A percentile compares a stretch with the other conserved stretches of the same genome.
phyloP scores from a whole-genome alignment of 2,113 vertebrate genomes.

The Eurystomus gularis region DNA sequence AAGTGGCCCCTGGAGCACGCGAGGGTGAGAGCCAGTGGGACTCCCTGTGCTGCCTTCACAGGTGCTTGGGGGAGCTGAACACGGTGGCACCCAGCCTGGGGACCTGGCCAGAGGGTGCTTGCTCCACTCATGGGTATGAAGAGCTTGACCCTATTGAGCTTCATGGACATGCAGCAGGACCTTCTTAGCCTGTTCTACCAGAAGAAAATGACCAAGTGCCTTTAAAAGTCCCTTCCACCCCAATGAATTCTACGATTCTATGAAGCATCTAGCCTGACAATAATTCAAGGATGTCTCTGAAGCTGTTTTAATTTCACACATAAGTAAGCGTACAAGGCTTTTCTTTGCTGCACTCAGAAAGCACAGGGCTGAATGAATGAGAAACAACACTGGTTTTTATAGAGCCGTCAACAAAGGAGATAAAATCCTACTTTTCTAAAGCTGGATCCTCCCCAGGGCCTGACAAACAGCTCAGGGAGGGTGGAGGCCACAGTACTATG shows the following conservation, averaged over 20 bases:
- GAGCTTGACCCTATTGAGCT: not conserved
- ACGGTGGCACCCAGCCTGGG: not conserved
- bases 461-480: not conserved
- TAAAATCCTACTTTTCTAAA: not conserved
- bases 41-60: not conserved
- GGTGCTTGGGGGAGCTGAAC: fast-evolving
- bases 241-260: not conserved
- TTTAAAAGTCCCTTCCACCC: not conserved
- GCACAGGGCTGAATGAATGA: not conserved
- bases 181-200: not conserved
- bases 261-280: not conserved
- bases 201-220: not conserved
- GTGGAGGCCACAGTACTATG: not conserved
- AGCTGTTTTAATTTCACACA: not conserved
- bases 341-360: not conserved
- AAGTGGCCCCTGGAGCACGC: fast-evolving
- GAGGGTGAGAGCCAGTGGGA: fast-evolving
- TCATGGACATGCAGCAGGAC: fast-evolving
- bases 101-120: not conserved
- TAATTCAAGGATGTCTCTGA: not conserved
- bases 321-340: not conserved
- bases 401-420: not conserved
- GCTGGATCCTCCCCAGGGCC: not conserved
- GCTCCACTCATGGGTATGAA: fast-evolving
- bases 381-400: not conserved